Conservation (phyloP, 2,797 vertebrate genomes). For the Iguana delicatissima region DNA sequence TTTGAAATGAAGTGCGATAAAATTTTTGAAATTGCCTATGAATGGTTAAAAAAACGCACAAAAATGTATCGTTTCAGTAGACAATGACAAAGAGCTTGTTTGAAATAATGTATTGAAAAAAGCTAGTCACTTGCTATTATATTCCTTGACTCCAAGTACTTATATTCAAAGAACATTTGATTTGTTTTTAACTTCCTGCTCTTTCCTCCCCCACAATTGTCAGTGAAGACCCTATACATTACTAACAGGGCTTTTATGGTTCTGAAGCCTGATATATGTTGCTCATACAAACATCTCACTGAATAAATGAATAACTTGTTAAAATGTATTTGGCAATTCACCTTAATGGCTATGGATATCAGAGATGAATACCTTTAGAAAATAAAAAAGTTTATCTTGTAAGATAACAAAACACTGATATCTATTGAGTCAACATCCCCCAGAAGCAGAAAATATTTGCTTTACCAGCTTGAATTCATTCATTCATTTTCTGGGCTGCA, state of each 20-base stretch:
- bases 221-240: neutral
- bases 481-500: conserved; percentile 27
- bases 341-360: neutral
- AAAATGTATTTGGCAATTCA: conserved; percentile 11
- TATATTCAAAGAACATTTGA: neutral
- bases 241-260: neutral
- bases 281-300: conserved; percentile 32
- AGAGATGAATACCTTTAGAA: neutral
- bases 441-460: neutral
- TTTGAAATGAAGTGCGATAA: neutral
- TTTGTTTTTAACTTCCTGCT: neutral
- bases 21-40: neutral
- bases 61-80: conserved; percentile 14
- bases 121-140: neutral
- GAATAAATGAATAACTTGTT: conserved; percentile 14
- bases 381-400: neutral
- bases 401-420: neutral
- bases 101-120: neutral
- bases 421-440: neutral
- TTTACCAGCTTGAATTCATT: conserved; percentile 17
- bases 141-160: neutral
- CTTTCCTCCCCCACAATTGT: neutral
- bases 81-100: neutral
- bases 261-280: neutral
- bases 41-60: neutral